Evolutionary conservation across 2,113 vertebrate species (phyloP), one percentile per base, ranked within the genome.

Genomic region (Brevimyrus niger): DNA sequence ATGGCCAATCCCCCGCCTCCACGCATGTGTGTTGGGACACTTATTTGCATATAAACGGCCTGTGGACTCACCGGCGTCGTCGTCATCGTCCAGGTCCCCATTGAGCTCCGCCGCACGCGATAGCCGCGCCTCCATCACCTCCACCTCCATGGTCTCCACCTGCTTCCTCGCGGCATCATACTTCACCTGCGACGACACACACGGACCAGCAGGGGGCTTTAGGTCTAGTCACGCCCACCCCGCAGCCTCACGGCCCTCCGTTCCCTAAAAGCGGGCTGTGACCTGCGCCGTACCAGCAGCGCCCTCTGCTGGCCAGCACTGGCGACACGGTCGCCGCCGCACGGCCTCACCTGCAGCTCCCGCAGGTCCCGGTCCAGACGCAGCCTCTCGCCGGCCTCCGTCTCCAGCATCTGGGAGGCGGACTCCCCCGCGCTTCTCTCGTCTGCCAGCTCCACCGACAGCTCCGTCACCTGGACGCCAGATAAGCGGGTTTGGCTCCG

Each of bases 351-450:
- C 97, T 99, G 98, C 84, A 98, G 92, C 73, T 99, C 98, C 92
- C 97, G 98, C 96, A 98, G 96, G 91, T 99, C 98, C 89, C 97
- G 99, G 94, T 99, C 98, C 0, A 97, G 94, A 1, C 97, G 96
- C 69, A 99, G 96, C 92, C 98, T 96, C 94, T 99, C 98, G 0
- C 97, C 95, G 0, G 97, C 97, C 95, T 99, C 98, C 0, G 96
- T 95, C 90, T 99, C 98, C 94, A 99, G 95, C 94, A 99, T 94
- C 95, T 99, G 98, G 87, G 98, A 97, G 5, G 97, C 97, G 0
- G 98, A 98, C 94, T 99, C 98, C n/a, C 97, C 97, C 0, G 98
- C 96, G 95, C 98, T 98, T 46, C 98, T 96, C 94, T 99, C 98
- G 94, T 99, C 98, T 0, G 97, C 96, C 90, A 99, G 96, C 95